Evolutionary conservation across 2,113 vertebrate species (phyloP).

Genomic region (Alosa alosa): DNA sequence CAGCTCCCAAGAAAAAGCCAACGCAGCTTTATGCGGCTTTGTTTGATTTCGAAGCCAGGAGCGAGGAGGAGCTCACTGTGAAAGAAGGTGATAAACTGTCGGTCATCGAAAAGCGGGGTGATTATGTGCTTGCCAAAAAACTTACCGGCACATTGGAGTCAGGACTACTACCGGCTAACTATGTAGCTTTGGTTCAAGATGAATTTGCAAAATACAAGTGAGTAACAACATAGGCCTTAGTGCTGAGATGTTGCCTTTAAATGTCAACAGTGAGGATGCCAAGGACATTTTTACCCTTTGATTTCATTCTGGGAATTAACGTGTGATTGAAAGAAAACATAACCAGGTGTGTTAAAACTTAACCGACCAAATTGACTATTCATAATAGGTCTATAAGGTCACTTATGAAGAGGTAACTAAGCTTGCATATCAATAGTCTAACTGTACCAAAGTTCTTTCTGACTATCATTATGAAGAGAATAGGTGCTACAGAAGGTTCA

Average conservation of each 20-base stretch:
- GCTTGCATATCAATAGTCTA: not conserved
- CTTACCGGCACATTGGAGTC: constrained; percentile 75
- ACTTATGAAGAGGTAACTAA: not conserved
- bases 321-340: not conserved
- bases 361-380: not conserved
- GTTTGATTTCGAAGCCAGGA: constrained; percentile 81
- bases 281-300: not conserved
- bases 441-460: not conserved
- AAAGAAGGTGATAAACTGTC: constrained; percentile 82
- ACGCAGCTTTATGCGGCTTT: constrained; percentile 77
- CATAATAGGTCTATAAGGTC: not conserved
- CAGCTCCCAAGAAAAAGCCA: constrained; percentile 67
- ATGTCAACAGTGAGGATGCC: not conserved
- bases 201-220: constrained; percentile 79
- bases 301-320: not conserved
- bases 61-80: constrained; percentile 80
- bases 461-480: not conserved
- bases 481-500: not conserved
- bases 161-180: constrained; percentile 83
- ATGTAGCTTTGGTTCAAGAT: constrained; percentile 79
- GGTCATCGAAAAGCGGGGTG: constrained; percentile 80
- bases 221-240: constrained; percentile 58
- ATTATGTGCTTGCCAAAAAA: constrained; percentile 80
- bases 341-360: not conserved
- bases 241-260: not conserved